A percentile compares a stretch with the other conserved stretches of the same genome.
Conservation (phyloP, 2,888 invertebrate species). For the Oxystoma pomonae region DNA sequence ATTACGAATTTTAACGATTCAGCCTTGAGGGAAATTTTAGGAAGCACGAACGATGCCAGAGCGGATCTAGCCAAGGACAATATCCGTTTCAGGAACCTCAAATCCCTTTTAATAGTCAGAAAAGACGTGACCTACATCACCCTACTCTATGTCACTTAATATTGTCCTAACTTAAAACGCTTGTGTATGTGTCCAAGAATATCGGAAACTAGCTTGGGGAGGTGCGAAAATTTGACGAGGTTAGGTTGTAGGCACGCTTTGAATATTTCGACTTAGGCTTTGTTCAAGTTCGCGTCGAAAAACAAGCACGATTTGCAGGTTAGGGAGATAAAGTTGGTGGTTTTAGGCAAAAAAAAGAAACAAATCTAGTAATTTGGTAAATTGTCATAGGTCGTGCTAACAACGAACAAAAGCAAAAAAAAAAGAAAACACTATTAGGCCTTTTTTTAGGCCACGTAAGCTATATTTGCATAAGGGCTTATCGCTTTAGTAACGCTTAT, state of each 20-base stretch:
- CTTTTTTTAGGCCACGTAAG: no score
- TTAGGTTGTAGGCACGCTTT: constrained; percentile 77
- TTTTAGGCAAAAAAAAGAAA: no score
- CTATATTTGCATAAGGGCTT: no score
- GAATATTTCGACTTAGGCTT: constrained; percentile 74
- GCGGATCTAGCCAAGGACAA: constrained; percentile 72
- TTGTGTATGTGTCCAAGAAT: constrained; percentile 83
- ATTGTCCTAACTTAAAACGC: constrained; percentile 67
- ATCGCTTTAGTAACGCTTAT: no score
- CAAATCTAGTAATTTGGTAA: no score
- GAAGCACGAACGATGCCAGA: constrained; percentile 69
- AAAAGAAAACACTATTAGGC: no score
- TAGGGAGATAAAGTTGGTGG: constrained; percentile 76
- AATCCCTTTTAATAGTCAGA: constrained; percentile 73
- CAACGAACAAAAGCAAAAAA: no score
- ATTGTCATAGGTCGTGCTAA: no score
- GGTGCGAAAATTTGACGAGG: constrained; percentile 68
- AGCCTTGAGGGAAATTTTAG: constrained; percentile 77
- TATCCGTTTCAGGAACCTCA: constrained; percentile 72
- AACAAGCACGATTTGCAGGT: constrained; percentile 76
- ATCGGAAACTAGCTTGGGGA: constrained; percentile 80
- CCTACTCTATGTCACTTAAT: constrained; percentile 70
- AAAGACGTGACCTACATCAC: constrained; percentile 90
- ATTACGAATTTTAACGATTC: constrained; percentile 82
- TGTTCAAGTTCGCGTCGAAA: constrained; percentile 79